Base-by-base conservation (phyloP, 2,888 invertebrate genomes). In the Leptopterna dolabrata region DNA sequence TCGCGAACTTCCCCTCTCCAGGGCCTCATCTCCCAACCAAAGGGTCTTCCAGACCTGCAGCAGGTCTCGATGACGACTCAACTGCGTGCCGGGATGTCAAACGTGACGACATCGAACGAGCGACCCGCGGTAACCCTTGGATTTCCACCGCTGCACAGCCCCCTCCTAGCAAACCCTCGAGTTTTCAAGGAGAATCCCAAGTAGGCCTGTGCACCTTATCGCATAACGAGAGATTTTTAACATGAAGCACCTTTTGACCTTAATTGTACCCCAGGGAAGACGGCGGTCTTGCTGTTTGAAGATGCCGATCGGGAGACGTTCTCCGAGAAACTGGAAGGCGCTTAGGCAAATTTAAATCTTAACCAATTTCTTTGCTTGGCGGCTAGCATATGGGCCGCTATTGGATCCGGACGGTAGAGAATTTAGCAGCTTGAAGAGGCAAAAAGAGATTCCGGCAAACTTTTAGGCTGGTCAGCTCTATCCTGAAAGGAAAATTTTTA, bases 141-240 rank as follows among this genome's bases (percentile, higher is more conserved):
- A 36, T 36, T 36, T 36, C 36, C 36, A 36, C 36, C 36, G 4
- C 7, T 36, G 36, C 7, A 36, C 36, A n/a, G 24, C 13, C 63
- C 63, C 63, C 27, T 24, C 27, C 24, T 7, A 2, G 24, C 9
- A 2, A n/a, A 55, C 55, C 24, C 63, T 19, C 19, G 19, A 19
- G 47, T 24, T 27, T 63, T 63, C 63, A 63, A 63, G 63, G 63
- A 63, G 63, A 63, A 63, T 63, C 63, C 63, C 63, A 63, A 63
- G 63, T 63, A 63, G 63, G 63, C 63, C 24, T 63, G 24, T 24
- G 63, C 63, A 63, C 63, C 63, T 63, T 63, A 63, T 63, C 63
- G 63, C 63, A 63, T 63, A 63, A 63, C 63, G 63, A 63, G 63
- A 63, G 63, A 63, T 63, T 63, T 63, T 63, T 63, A 63, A 63